These are phyloP conservation scores for Rhagonycha lutea DNA, from an alignment of 2,888 invertebrate species.

Conservation along the genomic window DNA sequence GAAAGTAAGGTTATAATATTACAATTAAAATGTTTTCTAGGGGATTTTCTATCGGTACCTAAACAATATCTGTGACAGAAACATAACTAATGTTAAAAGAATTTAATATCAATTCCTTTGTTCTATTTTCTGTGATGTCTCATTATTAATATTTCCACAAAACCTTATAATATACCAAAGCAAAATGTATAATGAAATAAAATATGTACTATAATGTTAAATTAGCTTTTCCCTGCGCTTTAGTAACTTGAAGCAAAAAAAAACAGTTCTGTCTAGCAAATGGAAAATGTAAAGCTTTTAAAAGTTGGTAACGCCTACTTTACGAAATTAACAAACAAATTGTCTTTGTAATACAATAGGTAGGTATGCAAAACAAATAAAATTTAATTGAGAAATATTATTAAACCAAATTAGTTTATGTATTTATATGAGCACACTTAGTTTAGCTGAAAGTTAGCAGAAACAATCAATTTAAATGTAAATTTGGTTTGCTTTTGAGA, in stretches of 20 bases:
- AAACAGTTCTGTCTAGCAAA: not conserved
- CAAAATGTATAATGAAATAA: too few relatives aligned
- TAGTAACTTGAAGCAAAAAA: not conserved
- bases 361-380: not conserved
- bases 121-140: not conserved
- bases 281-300: not conserved
- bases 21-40: not conserved
- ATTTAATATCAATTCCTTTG: not conserved
- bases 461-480: conserved; percentile 37
- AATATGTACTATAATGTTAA: not conserved
- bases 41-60: not conserved
- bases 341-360: not conserved
- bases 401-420: not conserved
- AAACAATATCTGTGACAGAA: not conserved
- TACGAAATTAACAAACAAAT: not conserved
- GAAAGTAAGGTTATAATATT: not conserved
- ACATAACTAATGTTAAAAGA: not conserved
- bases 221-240: not conserved
- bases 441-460: conserved; percentile 29
- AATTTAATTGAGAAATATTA: not conserved
- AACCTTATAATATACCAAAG: not conserved
- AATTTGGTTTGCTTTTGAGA: conserved; percentile 26
- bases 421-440: not conserved
- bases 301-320: not conserved
- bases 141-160: not conserved